Percentiles rank a stretch among this genome's conserved stretches.
Conservation (phyloP, 1,140 invertebrate genomes). For the Meloidogyne floridensis region DNA sequence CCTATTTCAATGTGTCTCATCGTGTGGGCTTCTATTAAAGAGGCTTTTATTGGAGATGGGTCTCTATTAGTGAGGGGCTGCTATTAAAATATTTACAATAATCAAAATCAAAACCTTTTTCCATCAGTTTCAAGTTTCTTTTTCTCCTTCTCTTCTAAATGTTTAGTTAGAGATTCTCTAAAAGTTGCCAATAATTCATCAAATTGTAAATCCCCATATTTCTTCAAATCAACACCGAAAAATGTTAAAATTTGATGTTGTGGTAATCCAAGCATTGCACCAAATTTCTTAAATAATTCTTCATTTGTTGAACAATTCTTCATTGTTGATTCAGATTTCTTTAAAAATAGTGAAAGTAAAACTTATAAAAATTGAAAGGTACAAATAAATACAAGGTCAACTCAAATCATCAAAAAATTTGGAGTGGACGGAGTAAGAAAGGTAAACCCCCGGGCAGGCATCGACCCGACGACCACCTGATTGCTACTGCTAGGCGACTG, state of each 20-base stretch:
- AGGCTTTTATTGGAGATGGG: too few relatives aligned
- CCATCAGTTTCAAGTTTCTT: not conserved
- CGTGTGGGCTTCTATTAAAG: too few relatives aligned
- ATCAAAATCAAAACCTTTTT: conserved; percentile 2
- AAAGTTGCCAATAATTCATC: conserved; percentile 25
- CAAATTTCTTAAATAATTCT: conserved; percentile 27
- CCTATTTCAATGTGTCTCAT: too few relatives aligned
- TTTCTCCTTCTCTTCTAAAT: conserved; percentile 13
- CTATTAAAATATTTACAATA: too few relatives aligned
- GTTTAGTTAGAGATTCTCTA: conserved; percentile 13
- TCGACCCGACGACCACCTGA: too few relatives aligned
- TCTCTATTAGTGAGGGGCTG: too few relatives aligned
- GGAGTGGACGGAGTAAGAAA: too few relatives aligned
- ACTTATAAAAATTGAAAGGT: not conserved
- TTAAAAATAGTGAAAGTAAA: not conserved
- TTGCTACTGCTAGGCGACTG: too few relatives aligned
- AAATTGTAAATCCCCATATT: conserved; percentile 24
- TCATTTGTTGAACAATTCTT: not conserved
- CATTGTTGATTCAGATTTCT: not conserved
- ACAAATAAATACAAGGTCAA: too few relatives aligned
- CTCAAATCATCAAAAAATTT: too few relatives aligned
- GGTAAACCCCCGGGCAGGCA: too few relatives aligned
- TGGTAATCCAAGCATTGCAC: conserved; percentile 26
- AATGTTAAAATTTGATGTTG: conserved; percentile 27
- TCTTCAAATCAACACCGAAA: conserved; percentile 44